These are phyloP conservation scores for Coelogynopora nodosa DNA, from an alignment of 2,888 invertebrate species.

Conservation along the genomic window DNA sequence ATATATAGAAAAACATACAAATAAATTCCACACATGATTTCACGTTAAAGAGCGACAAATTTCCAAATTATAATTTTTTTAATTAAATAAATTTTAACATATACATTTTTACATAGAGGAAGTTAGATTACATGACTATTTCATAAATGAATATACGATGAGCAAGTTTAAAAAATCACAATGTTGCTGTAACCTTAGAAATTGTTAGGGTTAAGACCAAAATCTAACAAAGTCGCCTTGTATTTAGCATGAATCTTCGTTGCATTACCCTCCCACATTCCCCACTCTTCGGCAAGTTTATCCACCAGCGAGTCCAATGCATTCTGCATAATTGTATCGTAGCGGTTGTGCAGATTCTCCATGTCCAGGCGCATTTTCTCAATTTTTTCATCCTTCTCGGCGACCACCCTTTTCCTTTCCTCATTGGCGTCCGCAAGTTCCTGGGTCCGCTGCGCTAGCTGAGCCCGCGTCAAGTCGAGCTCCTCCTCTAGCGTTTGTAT, in stretches of 20 bases:
- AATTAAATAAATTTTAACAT: too few relatives aligned
- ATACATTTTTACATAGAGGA: too few relatives aligned
- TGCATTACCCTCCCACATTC: conserved; percentile 24
- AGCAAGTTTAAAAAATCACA: too few relatives aligned
- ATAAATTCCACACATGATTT: too few relatives aligned
- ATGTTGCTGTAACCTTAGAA: too few relatives aligned
- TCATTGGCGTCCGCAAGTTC: conserved; percentile 36
- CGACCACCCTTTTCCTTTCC: conserved; percentile 32
- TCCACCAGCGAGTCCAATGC: conserved; percentile 22
- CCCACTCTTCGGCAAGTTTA: not conserved
- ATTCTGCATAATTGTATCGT: conserved; percentile 33
- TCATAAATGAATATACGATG: too few relatives aligned
- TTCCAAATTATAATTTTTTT: too few relatives aligned
- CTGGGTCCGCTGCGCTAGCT: not conserved
- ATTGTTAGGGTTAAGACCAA: conserved; percentile 40
- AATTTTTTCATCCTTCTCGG: conserved; percentile 43
- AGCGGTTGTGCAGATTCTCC: conserved; percentile 44
- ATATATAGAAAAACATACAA: too few relatives aligned
- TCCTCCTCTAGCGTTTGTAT: conserved; percentile 39
- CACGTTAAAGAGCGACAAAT: too few relatives aligned
- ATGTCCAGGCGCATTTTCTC: conserved; percentile 31
- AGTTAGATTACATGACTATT: too few relatives aligned
- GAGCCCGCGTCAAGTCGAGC: not conserved
- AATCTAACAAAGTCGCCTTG: conserved; percentile 41
- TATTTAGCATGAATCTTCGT: conserved; percentile 30